Conservation (phyloP, 2,888 invertebrate genomes). For the Blomia tropicalis region DNA sequence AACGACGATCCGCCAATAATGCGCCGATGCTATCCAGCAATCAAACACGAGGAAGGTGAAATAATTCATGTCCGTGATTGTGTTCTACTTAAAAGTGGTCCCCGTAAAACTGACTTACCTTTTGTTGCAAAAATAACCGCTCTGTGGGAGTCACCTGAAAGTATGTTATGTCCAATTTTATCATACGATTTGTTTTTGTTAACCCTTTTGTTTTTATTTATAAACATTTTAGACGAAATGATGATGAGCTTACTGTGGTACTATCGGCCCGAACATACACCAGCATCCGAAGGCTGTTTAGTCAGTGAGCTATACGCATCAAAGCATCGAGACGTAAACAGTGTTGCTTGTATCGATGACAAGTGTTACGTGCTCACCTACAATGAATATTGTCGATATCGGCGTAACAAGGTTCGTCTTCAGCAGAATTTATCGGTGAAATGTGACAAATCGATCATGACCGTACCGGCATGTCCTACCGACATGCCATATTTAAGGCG, state of each 20-base stretch:
- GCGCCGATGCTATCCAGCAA: slow-evolving; percentile 71
- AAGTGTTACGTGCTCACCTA: slow-evolving; percentile 89
- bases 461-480: neutral
- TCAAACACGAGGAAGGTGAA: slow-evolving; percentile 69
- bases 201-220: slow-evolving; percentile 10
- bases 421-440: neutral
- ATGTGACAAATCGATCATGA: neutral
- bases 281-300: slow-evolving; percentile 50
- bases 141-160: slow-evolving; percentile 88
- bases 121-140: slow-evolving; percentile 86
- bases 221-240: slow-evolving; percentile 61
- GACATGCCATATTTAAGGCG: slow-evolving; percentile 29
- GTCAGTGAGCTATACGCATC: slow-evolving; percentile 89
- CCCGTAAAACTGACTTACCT: slow-evolving; percentile 65
- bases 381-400: slow-evolving; percentile 85
- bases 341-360: slow-evolving; percentile 93
- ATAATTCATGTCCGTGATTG: slow-evolving; percentile 74
- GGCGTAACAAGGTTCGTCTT: slow-evolving; percentile 8
- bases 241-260: slow-evolving; percentile 94
- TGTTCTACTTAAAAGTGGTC: slow-evolving; percentile 71
- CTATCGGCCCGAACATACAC: slow-evolving; percentile 78
- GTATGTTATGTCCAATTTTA: slow-evolving; percentile 50
- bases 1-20: slow-evolving; percentile 56
- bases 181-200: neutral
- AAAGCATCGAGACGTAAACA: slow-evolving; percentile 81